Base-by-base conservation (phyloP, 2,888 invertebrate species). In the Cosmia pyralina region DNA sequence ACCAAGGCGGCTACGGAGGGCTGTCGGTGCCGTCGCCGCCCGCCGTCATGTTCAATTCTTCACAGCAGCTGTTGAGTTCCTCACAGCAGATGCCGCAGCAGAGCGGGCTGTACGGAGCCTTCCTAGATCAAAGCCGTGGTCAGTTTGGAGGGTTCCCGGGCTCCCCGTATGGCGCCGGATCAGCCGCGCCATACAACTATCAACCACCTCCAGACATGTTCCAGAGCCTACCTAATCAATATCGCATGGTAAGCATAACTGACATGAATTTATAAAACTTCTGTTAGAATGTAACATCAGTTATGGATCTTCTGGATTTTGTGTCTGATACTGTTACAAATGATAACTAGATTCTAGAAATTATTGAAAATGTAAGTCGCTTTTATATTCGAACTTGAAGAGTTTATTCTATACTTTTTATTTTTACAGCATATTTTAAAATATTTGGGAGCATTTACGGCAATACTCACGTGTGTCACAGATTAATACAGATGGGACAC, bases 11-110 rank as follows among this genome's bases (percentile, higher is more conserved):
- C 75, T 98, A 98, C 88, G 98, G 98, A 69, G 97, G 97, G 65
- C 97, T 98, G 91, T 97, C 98, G 34, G 98, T 98, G 46, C 98
- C 98, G 81, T 98, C 98, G 50, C 98, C 98, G 69, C 98, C 98
- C 28, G 98, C 98, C 19, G 98, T 98, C 70, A 95, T 98, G 76
- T 98, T 98, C 90, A 98, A 98, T 92, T 98, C 98, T 48, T 97
- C 98, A 60, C 97, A 97, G 90, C 97, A 96, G 84, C 86, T 96
- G 65, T 86, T 96, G 72, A 94, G 95, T 55, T 96, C 96, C 0
- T 96, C 96, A 8, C 97, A 97, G 62, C 97, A 97, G 87, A 93
- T 98, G 87, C 97, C 96, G 60, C 97, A 97, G 81, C 98, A 97
- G 90, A 97, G 97, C 85, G 97, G 98, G 68, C 96, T 98, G 57